phyloP scores from a whole-genome alignment of 2,797 vertebrate genomes.

The Cirrhinus mrigala region DNA sequence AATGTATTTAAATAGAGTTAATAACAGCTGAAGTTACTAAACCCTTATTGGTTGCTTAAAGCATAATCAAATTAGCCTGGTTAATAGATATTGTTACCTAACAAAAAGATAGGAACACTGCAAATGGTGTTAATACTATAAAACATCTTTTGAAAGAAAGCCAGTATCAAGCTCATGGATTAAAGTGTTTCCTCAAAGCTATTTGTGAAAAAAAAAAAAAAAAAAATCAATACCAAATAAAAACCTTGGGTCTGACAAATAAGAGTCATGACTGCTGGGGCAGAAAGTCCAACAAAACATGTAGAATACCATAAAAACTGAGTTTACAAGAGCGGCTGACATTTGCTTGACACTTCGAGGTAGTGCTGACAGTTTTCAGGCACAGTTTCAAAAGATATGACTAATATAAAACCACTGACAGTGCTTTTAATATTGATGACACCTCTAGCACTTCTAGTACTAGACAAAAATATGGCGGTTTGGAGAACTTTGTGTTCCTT shows the following conservation, averaged over 20 bases:
- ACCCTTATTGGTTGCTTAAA: neutral
- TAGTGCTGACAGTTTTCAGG: neutral
- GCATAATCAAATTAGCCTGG: neutral
- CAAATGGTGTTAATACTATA: neutral
- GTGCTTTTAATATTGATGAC: neutral
- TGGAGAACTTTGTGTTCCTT: slow-evolving; percentile 3
- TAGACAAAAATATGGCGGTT: neutral
- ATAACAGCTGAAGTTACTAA: neutral
- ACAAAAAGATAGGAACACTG: neutral
- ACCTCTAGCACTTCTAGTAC: neutral
- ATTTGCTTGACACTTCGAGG: slow-evolving; percentile 14
- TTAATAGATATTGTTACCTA: neutral
- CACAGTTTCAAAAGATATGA: neutral
- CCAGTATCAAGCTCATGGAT: neutral
- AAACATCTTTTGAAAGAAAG: neutral
- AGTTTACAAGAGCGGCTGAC: neutral
- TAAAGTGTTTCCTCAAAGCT: neutral
- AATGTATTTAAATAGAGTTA: neutral
- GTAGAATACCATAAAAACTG: too few species aligned
- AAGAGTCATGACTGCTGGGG: neutral
- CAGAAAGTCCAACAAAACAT: neutral
- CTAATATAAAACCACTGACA: neutral
- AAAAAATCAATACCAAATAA: slow-evolving; percentile 1
- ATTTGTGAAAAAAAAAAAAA: neutral
- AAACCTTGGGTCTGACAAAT: neutral